Evolutionary conservation across 1,140 invertebrate genomes (phyloP), one percentile per base, ranked within the genome.

Genomic region (Maniola jurtina): DNA sequence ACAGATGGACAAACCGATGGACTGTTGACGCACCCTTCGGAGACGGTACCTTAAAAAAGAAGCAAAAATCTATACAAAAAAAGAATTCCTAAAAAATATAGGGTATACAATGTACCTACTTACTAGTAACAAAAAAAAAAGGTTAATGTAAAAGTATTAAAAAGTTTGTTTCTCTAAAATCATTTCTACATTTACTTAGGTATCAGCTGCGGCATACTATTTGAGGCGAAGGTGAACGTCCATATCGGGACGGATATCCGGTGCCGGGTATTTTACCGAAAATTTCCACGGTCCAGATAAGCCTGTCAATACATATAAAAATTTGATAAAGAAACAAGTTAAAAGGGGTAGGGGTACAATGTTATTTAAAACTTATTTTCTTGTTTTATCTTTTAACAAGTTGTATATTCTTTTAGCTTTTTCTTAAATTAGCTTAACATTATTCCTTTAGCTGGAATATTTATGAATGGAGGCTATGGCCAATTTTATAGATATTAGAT

Each of bases 181-280:
- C 34, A 11, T 25, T 33, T 55, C 13, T 55, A 55, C 52, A 55
- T 55, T 55, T 55, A 55, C 52, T 55, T 55, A 16, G 48, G 4
- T 16, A 50, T 8, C 1, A 5, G 1, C 8, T 10, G 7, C 10
- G 14, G 48, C 35, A 2, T 4, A 25, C 35, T 40, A 54, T 50
- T 42, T 62, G 38, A 62, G 34, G 48, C 52, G 42, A 61, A 62
- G 34, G 48, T 38, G 42, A 61, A 48, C 59, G 59, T 54, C 48
- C 40, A 25, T 62, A 62, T 62, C 61, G 61, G 61, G 61, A 40
- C 61, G 61, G 61, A 62, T 62, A 40, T 62, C 61, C 61, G 48
- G 61, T 52, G 61, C 13, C 48, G 48, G 35, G 48, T 33, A 38
- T 42, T 62, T 54, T 38, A 52, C 52, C 48, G 42, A 54, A 61